Percentiles rank a stretch among this genome's conserved stretches.
Conservation (phyloP, 2,113 vertebrate species). For the Platanista minor region DNA sequence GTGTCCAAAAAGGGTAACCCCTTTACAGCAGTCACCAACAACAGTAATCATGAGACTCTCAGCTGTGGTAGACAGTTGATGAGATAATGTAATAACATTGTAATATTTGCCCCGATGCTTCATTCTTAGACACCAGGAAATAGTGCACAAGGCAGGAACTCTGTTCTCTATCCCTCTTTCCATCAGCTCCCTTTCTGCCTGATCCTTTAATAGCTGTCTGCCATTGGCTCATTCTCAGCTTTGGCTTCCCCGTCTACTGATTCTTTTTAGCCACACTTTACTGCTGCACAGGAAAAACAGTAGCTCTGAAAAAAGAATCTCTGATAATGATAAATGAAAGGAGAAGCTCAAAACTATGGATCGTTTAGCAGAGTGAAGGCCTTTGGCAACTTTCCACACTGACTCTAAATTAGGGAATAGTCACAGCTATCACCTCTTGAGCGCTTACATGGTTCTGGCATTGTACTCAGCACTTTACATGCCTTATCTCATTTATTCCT, state of each 20-base stretch:
- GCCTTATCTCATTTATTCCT: neutral
- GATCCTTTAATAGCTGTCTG: neutral
- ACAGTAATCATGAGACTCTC: neutral
- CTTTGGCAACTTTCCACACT: neutral
- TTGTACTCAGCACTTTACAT: neutral
- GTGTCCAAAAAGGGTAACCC: neutral
- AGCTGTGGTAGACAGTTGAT: neutral
- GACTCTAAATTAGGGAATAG: neutral
- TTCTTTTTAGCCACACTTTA: neutral
- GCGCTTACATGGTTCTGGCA: neutral
- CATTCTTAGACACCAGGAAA: neutral
- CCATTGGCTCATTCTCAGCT: neutral
- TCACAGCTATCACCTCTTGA: neutral
- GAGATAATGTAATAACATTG: neutral
- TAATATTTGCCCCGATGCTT: neutral
- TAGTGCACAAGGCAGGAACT: neutral
- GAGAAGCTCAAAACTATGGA: neutral
- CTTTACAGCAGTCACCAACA: neutral
- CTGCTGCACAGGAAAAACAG: neutral
- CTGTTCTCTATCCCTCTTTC: neutral
- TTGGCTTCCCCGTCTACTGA: neutral
- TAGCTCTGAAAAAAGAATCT: neutral
- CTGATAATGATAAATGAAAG: neutral
- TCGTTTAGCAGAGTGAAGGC: neutral
- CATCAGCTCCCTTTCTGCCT: neutral